A percentile compares a stretch with the other conserved stretches of the same genome.
phyloP scores from a whole-genome alignment of 2,888 invertebrate genomes.

The Cremastobaeus sp. region DNA sequence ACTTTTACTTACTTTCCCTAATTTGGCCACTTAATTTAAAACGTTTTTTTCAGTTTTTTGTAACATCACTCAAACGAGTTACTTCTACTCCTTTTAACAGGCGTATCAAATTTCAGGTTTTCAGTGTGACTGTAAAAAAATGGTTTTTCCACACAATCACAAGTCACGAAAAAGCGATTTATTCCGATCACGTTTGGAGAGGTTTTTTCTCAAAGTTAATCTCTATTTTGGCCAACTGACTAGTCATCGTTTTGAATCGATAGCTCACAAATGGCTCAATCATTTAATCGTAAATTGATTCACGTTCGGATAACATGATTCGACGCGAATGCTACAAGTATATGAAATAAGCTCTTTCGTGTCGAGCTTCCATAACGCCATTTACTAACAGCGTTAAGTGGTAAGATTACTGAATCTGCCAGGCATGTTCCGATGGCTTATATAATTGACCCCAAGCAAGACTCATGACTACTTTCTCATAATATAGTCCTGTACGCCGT shows the following conservation, averaged over 20 bases:
- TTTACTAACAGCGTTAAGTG: conserved; percentile 31
- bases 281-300: conserved; percentile 14
- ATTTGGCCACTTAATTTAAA: too few species aligned
- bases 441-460: conserved; percentile 35
- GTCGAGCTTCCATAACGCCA: conserved; percentile 42
- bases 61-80: too few species aligned
- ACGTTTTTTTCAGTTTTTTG: too few species aligned
- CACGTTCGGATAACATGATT: conserved; percentile 4
- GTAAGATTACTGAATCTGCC: conserved; percentile 36
- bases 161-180: too few species aligned
- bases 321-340: conserved; percentile 8
- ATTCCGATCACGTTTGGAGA: too few species aligned
- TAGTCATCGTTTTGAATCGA: neutral
- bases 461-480: conserved; percentile 34
- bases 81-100: too few species aligned
- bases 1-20: too few species aligned
- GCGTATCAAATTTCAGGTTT: too few species aligned
- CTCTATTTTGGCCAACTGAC: neutral
- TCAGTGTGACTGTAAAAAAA: too few species aligned
- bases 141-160: too few species aligned
- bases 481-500: conserved; percentile 20
- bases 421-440: conserved; percentile 31
- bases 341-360: conserved; percentile 38
- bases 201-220: too few species aligned
- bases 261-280: conserved; percentile 1